phyloP scores from a whole-genome alignment of 2,113 vertebrate genomes.

The Antennarius striatus region DNA sequence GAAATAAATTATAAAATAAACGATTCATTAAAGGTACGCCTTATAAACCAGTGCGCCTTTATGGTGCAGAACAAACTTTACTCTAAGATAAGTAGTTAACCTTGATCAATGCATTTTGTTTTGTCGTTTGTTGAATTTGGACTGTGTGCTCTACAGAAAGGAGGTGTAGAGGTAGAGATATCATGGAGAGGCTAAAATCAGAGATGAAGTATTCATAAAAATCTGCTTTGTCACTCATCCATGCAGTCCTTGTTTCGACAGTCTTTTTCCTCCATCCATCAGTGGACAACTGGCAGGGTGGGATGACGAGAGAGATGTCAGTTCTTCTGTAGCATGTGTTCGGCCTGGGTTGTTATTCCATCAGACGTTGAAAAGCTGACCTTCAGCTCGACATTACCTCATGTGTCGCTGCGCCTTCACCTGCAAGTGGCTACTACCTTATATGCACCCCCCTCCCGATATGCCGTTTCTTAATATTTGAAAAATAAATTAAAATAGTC shows the following conservation, averaged over 20 bases:
- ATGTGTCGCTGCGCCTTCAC: slow-evolving; percentile 55
- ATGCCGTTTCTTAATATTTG: too few relatives aligned
- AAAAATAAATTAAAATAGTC: too few relatives aligned
- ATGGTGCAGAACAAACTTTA: too few relatives aligned
- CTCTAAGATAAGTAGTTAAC: neutral
- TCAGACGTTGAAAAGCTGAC: slow-evolving; percentile 62
- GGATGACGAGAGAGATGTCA: slow-evolving; percentile 34
- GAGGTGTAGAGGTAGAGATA: neutral
- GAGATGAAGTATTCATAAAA: slow-evolving; percentile 8
- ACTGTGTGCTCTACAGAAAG: neutral
- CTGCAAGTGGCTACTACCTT: slow-evolving; percentile 44
- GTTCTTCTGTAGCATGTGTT: slow-evolving; percentile 14
- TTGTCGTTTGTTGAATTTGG: neutral
- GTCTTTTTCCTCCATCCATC: slow-evolving; percentile 29
- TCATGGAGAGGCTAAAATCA: neutral
- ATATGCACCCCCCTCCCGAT: neutral
- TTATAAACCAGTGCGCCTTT: too few relatives aligned
- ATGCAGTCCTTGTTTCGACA: slow-evolving; percentile 31
- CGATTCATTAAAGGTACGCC: too few relatives aligned
- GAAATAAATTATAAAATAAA: too few relatives aligned
- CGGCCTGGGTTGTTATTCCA: slow-evolving; percentile 41
- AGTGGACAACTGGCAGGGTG: slow-evolving; percentile 32
- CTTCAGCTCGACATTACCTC: slow-evolving; percentile 64
- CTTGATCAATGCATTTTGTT: neutral
- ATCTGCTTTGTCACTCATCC: slow-evolving; percentile 16